Evolutionary conservation across 2,797 vertebrate genomes (phyloP).

Genomic region (Hybognathus amarus): DNA sequence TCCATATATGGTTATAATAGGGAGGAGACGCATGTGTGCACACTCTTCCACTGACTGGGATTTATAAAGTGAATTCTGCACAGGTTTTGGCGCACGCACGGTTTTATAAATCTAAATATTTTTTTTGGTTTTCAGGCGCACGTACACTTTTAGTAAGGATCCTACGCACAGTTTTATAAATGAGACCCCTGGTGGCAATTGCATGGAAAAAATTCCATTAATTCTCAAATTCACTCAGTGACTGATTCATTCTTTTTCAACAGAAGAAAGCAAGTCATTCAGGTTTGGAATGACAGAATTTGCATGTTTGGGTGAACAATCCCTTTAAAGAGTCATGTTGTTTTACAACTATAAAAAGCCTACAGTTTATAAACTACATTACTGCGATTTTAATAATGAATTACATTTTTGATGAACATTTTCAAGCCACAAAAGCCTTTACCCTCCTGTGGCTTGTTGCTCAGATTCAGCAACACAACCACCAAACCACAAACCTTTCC

Average conservation of each 20-base stretch:
- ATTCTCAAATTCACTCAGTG: not conserved
- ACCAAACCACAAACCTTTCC: constrained; percentile 4
- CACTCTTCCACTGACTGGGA: no score
- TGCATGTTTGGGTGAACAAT: not conserved
- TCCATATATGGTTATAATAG: no score
- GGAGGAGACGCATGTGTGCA: no score
- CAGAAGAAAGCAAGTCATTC: not conserved
- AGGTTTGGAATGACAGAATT: not conserved
- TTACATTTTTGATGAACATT: not conserved
- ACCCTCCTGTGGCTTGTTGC: not conserved
- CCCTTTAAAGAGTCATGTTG: not conserved
- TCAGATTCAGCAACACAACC: not conserved
- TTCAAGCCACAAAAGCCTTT: constrained; percentile 1
- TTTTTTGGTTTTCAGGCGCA: no score
- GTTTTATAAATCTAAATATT: no score
- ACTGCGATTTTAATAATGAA: not conserved
- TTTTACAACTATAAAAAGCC: not conserved
- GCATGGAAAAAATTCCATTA: not conserved
- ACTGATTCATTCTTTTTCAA: not conserved
- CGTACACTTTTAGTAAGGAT: no score
- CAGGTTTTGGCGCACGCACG: no score
- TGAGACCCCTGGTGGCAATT: no score
- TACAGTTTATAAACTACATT: not conserved
- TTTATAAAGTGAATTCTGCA: no score
- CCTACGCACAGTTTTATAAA: no score